A percentile compares a stretch with the other conserved stretches of the same genome.
Conservation (phyloP, 2,888 invertebrate genomes). For the Linnaemya tessellans region DNA sequence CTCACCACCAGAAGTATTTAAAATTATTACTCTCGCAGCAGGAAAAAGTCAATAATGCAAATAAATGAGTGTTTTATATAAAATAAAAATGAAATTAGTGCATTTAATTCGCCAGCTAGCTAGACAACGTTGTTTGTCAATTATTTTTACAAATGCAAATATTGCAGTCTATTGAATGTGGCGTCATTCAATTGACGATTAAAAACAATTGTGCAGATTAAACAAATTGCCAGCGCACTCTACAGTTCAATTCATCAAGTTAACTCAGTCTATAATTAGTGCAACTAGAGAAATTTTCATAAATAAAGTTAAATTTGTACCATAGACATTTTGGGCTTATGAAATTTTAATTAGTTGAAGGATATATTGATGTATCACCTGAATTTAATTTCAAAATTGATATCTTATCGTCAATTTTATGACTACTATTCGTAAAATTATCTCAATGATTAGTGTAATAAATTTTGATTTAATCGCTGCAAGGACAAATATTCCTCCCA, state of each 20-base stretch:
- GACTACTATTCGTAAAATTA: too few relatives aligned
- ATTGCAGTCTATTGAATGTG: slow-evolving; percentile 4
- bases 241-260: not conserved
- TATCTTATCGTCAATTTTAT: too few relatives aligned
- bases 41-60: slow-evolving; percentile 30
- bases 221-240: not conserved
- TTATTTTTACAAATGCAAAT: slow-evolving; percentile 8
- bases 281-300: too few relatives aligned
- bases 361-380: too few relatives aligned
- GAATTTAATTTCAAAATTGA: too few relatives aligned
- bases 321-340: too few relatives aligned
- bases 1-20: slow-evolving; percentile 65
- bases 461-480: too few relatives aligned
- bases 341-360: too few relatives aligned
- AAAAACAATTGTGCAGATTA: not conserved
- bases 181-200: not conserved
- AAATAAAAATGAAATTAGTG: slow-evolving; percentile 13
- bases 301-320: too few relatives aligned
- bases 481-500: too few relatives aligned
- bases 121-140: slow-evolving; percentile 6
- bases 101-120: slow-evolving; percentile 34
- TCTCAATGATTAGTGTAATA: too few relatives aligned
- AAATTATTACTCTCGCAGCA: slow-evolving; percentile 64
- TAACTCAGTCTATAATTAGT: not conserved
- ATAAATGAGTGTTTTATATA: slow-evolving; percentile 2